Base-by-base conservation (phyloP, 2,888 invertebrate genomes). In the Lysandra coridon region DNA sequence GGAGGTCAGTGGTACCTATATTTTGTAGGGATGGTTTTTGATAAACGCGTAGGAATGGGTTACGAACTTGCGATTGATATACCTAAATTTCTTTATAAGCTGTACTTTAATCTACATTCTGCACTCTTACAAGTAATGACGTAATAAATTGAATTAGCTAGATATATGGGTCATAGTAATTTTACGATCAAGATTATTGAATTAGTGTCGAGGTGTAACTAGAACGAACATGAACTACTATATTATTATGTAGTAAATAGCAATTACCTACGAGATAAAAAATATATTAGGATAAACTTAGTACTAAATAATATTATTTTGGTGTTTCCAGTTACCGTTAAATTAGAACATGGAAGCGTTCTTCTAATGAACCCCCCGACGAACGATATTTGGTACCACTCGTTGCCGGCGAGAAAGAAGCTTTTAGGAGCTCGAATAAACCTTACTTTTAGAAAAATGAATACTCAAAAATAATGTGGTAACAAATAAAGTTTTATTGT, bases 341-440 rank as follows among this genome's bases (percentile, higher is more conserved):
- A 91, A 78, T 88, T 97, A 84, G 95, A 96, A 83, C 95, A 96
- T 86, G 97, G 97, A 4, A 96, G 96, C 85, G 85, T 97, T 62
- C 88, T 97, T 78, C 84, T 97, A 80, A 97, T 97, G 97, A 96
- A 96, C 85, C 95, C 95, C 17, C 97, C 97, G 0, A 97, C 97
- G 1, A 97, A 97, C 84, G 91, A 94, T 79, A 88, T 93, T 83
- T 97, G 97, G 97, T 97, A 96, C 87, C 97, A 97, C 87, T 95
- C 96, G 5, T 87, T 97, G 81, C 97, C 97, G 0, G 89, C 89
- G 5, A 90, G 96, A 57, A 96, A 96, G 86, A 95, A 89, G 80
- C 88, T 95, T 23, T 80, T 85, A 37, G 95, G 95, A 64, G 91
- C 95, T 53, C 91, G 97, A 87, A 95, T 97, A 75, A 97, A 97